Base-by-base conservation (phyloP, 2,113 vertebrate species). In the Labrus mixtus region DNA sequence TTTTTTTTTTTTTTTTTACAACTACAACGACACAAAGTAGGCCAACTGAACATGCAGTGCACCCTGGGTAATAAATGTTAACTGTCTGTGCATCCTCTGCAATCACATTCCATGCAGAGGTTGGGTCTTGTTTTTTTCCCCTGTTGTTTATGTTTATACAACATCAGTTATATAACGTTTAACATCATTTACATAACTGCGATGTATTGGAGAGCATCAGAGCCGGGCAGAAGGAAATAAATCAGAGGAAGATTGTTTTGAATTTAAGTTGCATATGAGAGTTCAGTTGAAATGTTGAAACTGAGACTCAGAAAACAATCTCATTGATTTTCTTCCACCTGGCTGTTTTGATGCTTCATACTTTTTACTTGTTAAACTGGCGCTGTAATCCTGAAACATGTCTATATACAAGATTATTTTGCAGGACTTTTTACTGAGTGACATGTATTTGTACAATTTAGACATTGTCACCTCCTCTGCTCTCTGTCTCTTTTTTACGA, bases 11-110 rank as follows among this genome's bases (percentile, higher is more conserved):
- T n/a, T n/a, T n/a, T 80, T 76, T 54, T 78, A 71, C 36, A 67
- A 76, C 45, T 41, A 71, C 59, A 70, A 65, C 60, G 77, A 53
- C 54, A 64, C 13, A 22, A 81, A 73, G 25, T 36, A 64, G 50
- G 63, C 70, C 48, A 69, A 57, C n/a, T 60, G 37, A 83, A 69
- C 60, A 73, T 60, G 67, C 29, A 74, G 56, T n/a, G 23, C 67
- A 45, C 48, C 55, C 25, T 22, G 63, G 55, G 13, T 62, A 58
- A 71, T 81, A 45, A 66, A 71, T 79, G n/a, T 65, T 50, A 29
- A 20, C 13, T 4, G 12, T 68, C 67, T 59, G 23, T 68, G 36
- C n/a, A n/a, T 78, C 33, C 10, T 46, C 10, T 36, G 48, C n/a
- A 67, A 76, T 76, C 15, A 6, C 50, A 72, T 68, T 59, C 68